Evolutionary conservation across 2,797 vertebrate species (phyloP).

Genomic region (Dicrostonyx torquatus): DNA sequence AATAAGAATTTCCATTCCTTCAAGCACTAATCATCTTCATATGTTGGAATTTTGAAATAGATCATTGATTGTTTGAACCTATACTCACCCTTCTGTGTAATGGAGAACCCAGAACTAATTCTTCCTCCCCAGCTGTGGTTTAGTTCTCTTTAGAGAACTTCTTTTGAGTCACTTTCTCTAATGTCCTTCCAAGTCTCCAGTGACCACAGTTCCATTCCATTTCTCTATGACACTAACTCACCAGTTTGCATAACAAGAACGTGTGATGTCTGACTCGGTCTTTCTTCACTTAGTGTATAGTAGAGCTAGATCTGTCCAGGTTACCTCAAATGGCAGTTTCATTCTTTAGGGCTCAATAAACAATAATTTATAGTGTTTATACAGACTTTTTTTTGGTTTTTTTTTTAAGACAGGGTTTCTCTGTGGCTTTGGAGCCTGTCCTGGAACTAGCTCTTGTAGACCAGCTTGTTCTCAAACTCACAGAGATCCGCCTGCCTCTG

Average conservation of each 20-base stretch:
- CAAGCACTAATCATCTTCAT: not conserved
- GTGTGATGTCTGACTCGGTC: not conserved
- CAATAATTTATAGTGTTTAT: not conserved
- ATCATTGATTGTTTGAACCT: not conserved
- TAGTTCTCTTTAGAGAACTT: not conserved
- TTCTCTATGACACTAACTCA: not conserved
- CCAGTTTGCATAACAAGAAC: not conserved
- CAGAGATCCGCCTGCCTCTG: no score
- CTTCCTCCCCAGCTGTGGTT: not conserved
- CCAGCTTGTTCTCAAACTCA: no score
- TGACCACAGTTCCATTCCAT: not conserved
- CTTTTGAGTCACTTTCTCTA: not conserved
- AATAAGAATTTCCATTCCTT: not conserved
- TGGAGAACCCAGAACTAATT: not conserved
- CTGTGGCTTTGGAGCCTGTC: no score
- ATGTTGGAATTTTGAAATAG: not conserved
- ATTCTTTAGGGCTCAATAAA: not conserved
- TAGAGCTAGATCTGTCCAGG: not conserved
- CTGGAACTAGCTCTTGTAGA: no score
- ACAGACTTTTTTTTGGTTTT: no score
- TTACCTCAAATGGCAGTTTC: not conserved
- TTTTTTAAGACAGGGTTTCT: no score
- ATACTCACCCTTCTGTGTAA: not conserved
- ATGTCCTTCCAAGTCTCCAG: not conserved
- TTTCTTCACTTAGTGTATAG: not conserved